Base-by-base conservation (phyloP, 1,140 invertebrate genomes). In the Bombus confusus region DNA sequence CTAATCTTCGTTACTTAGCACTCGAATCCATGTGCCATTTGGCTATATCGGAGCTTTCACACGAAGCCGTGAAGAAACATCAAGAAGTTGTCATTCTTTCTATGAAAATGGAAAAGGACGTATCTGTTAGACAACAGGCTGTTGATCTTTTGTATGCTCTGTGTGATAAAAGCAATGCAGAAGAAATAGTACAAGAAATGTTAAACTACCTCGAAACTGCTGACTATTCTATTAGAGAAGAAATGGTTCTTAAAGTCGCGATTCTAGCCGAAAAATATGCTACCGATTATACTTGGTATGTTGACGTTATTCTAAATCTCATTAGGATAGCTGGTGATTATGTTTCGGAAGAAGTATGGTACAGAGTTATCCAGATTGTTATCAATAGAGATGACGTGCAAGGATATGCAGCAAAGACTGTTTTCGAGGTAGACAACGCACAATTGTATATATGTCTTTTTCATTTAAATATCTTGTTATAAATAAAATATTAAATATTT, bases 101-200 rank as follows among this genome's bases (percentile, higher is more conserved):
- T 6, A 98, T 99, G 96, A 99, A 99, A 96, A 99, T 99, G 97
- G 99, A 99, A 95, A 98, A 99, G 92, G 99, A 99, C 96, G 99
- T 99, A 0, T 99, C 99, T 85, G 99, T 99, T 1, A 96, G 99
- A 85, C 99, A 99, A 93, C 97, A 99, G 93, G 99, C 99, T 72
- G 99, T 99, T 3, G 99, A 99, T 95, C 96, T 99, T n/a, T 95
- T 99, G 1, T 99, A 99, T 95, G 99, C 99, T 28, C 99, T 99
- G 99, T 99, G 99, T 96, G 99, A 99, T 95, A 98, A 99, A 92
- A 98, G 98, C 80, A 99, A 99, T 96, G 98, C 99, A 25, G 99
- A 99, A 95, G 99, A 99, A 96, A 99, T 99, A 94, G 99, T 99
- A 5, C 98, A 99, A 94, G 99, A 99, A 95, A 99, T 99, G 99